phyloP scores from a whole-genome alignment of 1,140 invertebrate genomes.

The Helicoverpa armigera region DNA sequence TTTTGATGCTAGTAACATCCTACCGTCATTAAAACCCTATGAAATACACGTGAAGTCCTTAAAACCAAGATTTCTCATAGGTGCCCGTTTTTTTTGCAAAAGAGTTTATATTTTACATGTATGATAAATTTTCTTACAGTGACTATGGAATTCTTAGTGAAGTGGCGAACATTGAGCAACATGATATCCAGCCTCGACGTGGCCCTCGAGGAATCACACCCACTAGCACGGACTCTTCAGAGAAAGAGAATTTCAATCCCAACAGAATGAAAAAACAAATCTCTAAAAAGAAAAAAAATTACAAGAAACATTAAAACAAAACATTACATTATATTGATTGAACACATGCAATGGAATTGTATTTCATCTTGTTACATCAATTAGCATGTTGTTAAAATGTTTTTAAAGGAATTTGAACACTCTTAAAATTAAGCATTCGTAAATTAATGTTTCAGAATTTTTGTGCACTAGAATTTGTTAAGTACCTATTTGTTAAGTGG shows the following conservation, averaged over 20 bases:
- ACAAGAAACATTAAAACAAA: conserved; percentile 6
- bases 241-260: conserved; percentile 81
- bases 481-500: background rate
- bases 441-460: background rate
- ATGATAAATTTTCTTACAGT: conserved; percentile 50
- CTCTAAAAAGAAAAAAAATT: conserved; percentile 62
- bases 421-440: background rate
- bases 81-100: no score
- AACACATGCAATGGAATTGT: background rate
- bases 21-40: no score
- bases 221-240: conserved; percentile 77
- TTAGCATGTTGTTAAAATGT: background rate
- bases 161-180: conserved; percentile 56
- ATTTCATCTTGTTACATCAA: background rate
- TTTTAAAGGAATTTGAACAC: background rate
- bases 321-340: background rate
- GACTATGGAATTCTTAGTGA: conserved; percentile 62
- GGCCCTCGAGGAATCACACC: conserved; percentile 64
- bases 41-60: no score
- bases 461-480: background rate
- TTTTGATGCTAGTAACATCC: no score
- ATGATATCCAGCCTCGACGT: conserved; percentile 56
- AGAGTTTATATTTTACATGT: background rate
- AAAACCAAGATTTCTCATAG: no score
- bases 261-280: conserved; percentile 70